Base-by-base conservation (phyloP, 2,113 vertebrate species). In the Centropus unirufus region DNA sequence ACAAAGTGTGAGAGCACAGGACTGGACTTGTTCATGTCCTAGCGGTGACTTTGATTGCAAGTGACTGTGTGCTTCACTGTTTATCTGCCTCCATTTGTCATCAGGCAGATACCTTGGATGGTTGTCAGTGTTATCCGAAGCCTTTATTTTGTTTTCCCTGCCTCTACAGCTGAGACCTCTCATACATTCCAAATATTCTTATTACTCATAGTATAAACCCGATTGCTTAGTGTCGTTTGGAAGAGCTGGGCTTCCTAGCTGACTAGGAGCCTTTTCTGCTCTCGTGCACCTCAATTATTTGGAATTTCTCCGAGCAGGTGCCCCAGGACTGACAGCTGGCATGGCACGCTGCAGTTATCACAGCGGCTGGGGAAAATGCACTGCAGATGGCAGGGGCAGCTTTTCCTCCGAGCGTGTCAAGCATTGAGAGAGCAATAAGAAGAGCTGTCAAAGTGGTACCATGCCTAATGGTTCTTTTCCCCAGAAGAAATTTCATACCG, bases 361-460 rank as follows among this genome's bases (percentile, higher is more conserved):
- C 58, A 67, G 91, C 7, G 47, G 67, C 63, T 0, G 0, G 76
- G 61, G 55, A 85, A 86, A 93, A 95, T 17, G 39, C 47, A 76
- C 87, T 63, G 90, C 88, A 96, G 91, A 91, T 95, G 79, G 87
- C 34, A 78, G 72, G 88, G 88, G 72, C 94, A 92, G 93, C 82
- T 94, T 90, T 87, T 39, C 93, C 77, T 39, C 5, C 0, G 2
- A 91, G 68, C 12, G 1, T 27, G 32, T 2, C 42, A 80, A 87
- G 87, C 90, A 80, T 73, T 91, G 91, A 95, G 78, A 52, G 44
- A 76, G 74, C 55, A 62, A 4, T 64, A 36, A 96, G 93, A 77
- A 88, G 92, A 93, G 83, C 94, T 95, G 95, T 95, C 95, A 93
- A 79, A 83, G 72, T 55, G 47, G 55, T 93, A 39, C 90, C 75